phyloP scores from a whole-genome alignment of 1,140 invertebrate genomes.

The Psix sp. region DNA sequence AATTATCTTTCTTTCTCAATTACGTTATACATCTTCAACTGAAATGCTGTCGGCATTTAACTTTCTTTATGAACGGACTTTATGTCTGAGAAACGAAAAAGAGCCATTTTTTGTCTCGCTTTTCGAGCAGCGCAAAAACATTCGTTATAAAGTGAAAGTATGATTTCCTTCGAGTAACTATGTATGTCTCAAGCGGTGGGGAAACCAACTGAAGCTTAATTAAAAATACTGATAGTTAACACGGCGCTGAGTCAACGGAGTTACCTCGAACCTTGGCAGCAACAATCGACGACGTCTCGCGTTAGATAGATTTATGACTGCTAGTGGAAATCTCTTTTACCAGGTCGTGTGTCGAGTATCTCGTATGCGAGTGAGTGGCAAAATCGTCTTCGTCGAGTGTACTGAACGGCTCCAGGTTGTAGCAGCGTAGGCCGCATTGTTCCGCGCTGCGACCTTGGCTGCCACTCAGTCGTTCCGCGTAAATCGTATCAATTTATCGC shows the following conservation, averaged over 20 bases:
- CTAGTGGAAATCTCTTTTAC: conserved; percentile 37
- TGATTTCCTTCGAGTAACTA: conserved; percentile 38
- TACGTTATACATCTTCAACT: too few species aligned
- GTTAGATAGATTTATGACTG: conserved; percentile 56
- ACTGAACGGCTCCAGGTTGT: conserved; percentile 56
- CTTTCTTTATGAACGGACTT: too few species aligned
- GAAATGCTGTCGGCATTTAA: too few species aligned
- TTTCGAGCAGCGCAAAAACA: conserved; percentile 38
- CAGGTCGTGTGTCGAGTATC: conserved; percentile 18
- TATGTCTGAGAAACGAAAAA: too few species aligned
- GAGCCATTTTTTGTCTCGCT: conserved; percentile 21
- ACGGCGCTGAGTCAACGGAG: conserved; percentile 54
- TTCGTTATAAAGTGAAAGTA: conserved; percentile 58
- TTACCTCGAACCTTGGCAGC: conserved; percentile 52
- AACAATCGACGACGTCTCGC: conserved; percentile 51
- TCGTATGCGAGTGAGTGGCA: conserved; percentile 36
- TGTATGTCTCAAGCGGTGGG: conserved; percentile 14
- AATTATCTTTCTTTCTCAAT: too few species aligned
- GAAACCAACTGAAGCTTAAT: conserved; percentile 25
- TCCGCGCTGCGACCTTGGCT: conserved; percentile 52
- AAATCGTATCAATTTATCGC: conserved; percentile 61
- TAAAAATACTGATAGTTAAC: conserved; percentile 59
- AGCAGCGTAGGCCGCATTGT: conserved; percentile 56
- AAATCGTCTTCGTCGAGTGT: conserved; percentile 48
- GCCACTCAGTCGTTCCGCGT: conserved; percentile 57